phyloP scores from a whole-genome alignment of 2,797 vertebrate genomes.

The Gymnothorax javanicus region DNA sequence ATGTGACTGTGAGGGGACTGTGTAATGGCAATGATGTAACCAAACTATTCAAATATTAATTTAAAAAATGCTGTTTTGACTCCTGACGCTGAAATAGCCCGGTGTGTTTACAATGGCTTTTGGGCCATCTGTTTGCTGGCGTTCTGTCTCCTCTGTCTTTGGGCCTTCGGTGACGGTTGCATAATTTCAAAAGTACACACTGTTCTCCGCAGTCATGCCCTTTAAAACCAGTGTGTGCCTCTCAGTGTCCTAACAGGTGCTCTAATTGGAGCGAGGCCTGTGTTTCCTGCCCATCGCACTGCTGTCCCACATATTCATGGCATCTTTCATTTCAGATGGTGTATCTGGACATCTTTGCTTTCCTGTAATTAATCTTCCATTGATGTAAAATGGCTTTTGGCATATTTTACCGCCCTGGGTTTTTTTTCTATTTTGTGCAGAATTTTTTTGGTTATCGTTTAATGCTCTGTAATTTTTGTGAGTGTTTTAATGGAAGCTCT shows the following conservation, averaged over 20 bases:
- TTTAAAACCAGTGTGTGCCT: constrained; percentile 9
- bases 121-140: constrained; percentile 10
- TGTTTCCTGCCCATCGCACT: neutral
- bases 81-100: constrained; percentile 9
- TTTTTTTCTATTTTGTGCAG: no score
- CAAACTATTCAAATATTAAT: neutral
- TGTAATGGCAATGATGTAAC: neutral
- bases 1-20: neutral
- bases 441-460: no score
- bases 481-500: no score
- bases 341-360: neutral
- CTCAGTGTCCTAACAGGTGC: neutral
- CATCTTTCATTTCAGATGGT: neutral
- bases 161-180: neutral
- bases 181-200: constrained; percentile 20
- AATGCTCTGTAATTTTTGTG: no score
- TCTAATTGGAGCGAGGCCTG: neutral
- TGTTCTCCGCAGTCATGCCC: constrained; percentile 11
- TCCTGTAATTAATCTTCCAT: neutral
- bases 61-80: constrained; percentile 11
- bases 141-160: constrained; percentile 14
- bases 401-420: no score
- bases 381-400: neutral
- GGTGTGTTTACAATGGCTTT: constrained; percentile 15
- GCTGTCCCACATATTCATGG: neutral